Base-by-base conservation (phyloP, 2,113 vertebrate species). In the Sylvietta virens region DNA sequence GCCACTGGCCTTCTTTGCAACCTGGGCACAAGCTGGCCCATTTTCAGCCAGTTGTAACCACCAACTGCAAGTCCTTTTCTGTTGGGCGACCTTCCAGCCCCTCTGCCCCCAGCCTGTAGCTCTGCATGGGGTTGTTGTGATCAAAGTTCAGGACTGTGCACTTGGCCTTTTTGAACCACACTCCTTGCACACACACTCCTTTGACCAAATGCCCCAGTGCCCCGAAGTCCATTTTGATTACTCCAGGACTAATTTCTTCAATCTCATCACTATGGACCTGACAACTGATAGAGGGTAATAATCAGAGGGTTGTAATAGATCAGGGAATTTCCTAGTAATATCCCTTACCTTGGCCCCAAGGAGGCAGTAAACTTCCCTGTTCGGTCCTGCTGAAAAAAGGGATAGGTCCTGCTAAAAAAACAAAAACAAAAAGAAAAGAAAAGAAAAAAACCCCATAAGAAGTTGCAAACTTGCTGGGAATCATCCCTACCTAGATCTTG, bases 11-110 rank as follows among this genome's bases (percentile, higher is more conserved):
- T 35, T 54, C 65, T 51, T 54, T 30, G 65, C 21, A 53, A 13
- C 24, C 48, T 64, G 58, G 50, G 24, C 42, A 72, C 21, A 37
- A 21, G 30, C 26, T 18, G 65, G 66, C 31, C 57, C 14, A 7
- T 80, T 40, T 65, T 27, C 76, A 57, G 42, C 50, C 30, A 27
- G 11, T 2, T 30, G 7, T 64, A 35, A 35, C 13, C 57, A 48
- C 16, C 11, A 35, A 6, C 11, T 11, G 11, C 66, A 64, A 42
- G 6, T 56, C 26, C 21, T 31, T 64, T 48, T 30, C 57, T 56
- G 11, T 0, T 35, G 66, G 31, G 42, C 0, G 0, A 2, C 20
- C 48, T 62, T 54, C 33, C 62, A 77, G 62, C 54, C 18, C 21
- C 39, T 44, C 45, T 67, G 21, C 6, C n/a, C 33, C n/a, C 16